Base-by-base conservation (phyloP, 2,888 invertebrate genomes). In the Lordiphosa andalusiaca region DNA sequence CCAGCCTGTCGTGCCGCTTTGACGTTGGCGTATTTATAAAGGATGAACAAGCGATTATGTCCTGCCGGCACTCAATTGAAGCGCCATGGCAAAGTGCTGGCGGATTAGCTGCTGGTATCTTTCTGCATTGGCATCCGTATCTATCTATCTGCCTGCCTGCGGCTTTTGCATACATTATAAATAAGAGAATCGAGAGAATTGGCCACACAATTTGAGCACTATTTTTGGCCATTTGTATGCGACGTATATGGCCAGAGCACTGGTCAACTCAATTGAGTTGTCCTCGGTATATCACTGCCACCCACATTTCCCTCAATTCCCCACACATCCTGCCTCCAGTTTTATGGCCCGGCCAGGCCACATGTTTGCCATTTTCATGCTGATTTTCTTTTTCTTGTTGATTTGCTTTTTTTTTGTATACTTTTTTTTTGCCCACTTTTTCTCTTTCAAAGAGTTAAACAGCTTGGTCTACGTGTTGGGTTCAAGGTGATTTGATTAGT, bases 31-130 rank as follows among this genome's bases (percentile, higher is more conserved):
- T 74, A 68, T 82, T 82, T 80, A 78, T 71, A 82, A 74, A 78
- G 85, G 85, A 84, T 84, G 75, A 84, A 82, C 85, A 84, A 70
- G 85, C 80, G 80, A 82, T 80, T 80, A 82, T 48, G 70, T 72
- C 61, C 75, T 66, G 68, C 69, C 56, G 60, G 52, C 78, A 77
- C 74, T 82, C 72, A 62, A 33, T 50, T 53, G 37, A 52, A 33
- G 30, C 16, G 19, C 23, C 38, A 33, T 47, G 37, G n/a, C 63
- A 62, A 9, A 37, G 41, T 36, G 41, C 51, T 53, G 7, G 36
- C 39, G 21, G 53, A 65, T 57, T 65, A 69, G 53, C 44, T 42
- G 30, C 55, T 47, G 16, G 33, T 7, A 41, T 36, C 38, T 25
- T 36, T 52, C 30, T 53, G 41, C 23, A 49, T 30, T 49, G 49